phyloP scores from a whole-genome alignment of 2,113 vertebrate genomes.

The Crotalus tigris region DNA sequence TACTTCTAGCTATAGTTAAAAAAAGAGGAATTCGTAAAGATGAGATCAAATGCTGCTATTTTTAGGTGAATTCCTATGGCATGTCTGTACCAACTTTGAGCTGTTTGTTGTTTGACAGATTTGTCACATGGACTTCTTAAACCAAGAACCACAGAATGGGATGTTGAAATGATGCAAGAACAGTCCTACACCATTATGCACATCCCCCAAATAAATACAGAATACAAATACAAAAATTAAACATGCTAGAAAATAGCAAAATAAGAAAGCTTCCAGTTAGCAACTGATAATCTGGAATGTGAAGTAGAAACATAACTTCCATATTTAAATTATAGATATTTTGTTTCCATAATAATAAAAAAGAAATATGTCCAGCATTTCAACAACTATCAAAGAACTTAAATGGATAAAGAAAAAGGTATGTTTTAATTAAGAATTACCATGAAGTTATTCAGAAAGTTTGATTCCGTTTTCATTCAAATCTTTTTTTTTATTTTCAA shows the following conservation, averaged over 20 bases:
- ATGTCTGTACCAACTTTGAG: background rate
- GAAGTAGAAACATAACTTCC: background rate
- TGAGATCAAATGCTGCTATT: background rate
- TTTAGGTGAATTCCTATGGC: background rate
- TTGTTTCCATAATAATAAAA: background rate
- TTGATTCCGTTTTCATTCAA: too few relatives aligned
- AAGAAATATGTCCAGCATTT: background rate
- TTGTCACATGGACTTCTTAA: background rate
- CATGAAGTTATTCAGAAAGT: background rate
- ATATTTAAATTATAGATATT: background rate
- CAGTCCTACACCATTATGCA: background rate
- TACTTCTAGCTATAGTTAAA: background rate
- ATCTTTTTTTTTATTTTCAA: background rate
- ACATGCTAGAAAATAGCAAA: background rate
- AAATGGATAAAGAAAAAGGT: background rate
- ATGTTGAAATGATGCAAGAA: background rate
- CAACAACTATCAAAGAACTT: background rate
- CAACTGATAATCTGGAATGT: background rate
- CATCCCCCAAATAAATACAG: background rate
- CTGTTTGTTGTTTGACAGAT: background rate
- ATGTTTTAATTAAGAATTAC: background rate
- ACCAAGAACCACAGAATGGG: background rate
- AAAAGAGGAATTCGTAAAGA: background rate
- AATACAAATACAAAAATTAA: background rate
- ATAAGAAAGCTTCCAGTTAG: background rate